phyloP scores from a whole-genome alignment of 2,797 vertebrate species.

The Myripristis jacobus region DNA sequence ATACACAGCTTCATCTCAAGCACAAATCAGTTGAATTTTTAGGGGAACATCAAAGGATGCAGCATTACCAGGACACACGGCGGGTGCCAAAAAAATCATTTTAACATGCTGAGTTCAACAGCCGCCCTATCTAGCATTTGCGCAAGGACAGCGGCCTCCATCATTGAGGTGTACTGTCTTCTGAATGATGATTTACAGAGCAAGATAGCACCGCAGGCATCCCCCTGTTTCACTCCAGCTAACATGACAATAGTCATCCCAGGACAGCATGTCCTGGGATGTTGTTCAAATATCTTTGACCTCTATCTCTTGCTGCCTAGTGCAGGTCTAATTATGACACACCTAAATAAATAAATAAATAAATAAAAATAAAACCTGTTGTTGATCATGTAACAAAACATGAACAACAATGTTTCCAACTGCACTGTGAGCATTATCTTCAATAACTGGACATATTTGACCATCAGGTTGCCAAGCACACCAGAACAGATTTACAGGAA shows the following conservation, averaged over 20 bases:
- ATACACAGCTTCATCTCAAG: conserved; percentile 37
- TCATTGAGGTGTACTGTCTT: conserved; percentile 24
- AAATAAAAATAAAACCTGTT: too few relatives aligned
- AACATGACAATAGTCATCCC: too few relatives aligned
- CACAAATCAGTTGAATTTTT: conserved; percentile 62
- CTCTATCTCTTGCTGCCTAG: not conserved
- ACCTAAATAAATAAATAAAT: too few relatives aligned
- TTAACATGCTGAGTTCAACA: conserved; percentile 66
- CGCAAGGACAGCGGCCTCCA: not conserved
- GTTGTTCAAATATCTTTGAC: not conserved
- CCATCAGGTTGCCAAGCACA: too few relatives aligned
- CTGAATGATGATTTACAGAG: conserved; percentile 32
- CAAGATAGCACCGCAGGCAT: conserved; percentile 21
- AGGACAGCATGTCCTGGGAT: too few relatives aligned
- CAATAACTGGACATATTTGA: too few relatives aligned
- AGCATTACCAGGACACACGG: conserved; percentile 23
- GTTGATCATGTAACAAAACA: too few relatives aligned
- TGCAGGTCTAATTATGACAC: too few relatives aligned
- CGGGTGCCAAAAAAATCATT: conserved; percentile 51
- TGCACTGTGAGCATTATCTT: too few relatives aligned
- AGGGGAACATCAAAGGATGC: conserved; percentile 65
- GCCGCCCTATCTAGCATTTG: conserved; percentile 49
- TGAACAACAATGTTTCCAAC: too few relatives aligned
- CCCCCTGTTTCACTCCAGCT: conserved; percentile 26
- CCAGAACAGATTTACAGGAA: too few relatives aligned